phyloP scores from a whole-genome alignment of 2,797 vertebrate species.

The Manis pentadactyla region DNA sequence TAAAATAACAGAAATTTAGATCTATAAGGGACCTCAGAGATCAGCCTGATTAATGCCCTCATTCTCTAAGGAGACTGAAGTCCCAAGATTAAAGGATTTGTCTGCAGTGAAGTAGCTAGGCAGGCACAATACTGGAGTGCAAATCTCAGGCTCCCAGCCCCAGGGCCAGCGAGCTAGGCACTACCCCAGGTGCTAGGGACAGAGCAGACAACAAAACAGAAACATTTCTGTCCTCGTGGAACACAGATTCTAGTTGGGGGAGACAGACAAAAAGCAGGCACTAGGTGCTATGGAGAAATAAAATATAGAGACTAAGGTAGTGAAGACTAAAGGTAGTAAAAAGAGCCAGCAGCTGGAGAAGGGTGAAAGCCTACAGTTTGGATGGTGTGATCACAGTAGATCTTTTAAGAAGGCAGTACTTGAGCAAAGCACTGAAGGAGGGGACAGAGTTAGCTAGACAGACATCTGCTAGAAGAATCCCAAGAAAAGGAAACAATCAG shows the following conservation, averaged over 20 bases:
- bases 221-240: neutral
- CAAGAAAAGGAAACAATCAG: neutral
- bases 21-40: neutral
- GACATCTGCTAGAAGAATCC: neutral
- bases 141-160: neutral
- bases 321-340: neutral
- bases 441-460: neutral
- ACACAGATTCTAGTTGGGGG: neutral
- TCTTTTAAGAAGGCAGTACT: neutral
- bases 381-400: neutral
- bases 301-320: neutral
- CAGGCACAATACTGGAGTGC: neutral
- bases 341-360: neutral
- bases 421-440: neutral
- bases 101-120: neutral
- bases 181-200: neutral
- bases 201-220: neutral
- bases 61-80: neutral
- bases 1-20: neutral
- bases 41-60: neutral
- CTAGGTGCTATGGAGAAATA: neutral
- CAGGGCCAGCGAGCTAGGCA: neutral
- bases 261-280: neutral
- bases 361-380: neutral
- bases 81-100: neutral